Conservation (phyloP, 2,888 invertebrate genomes). For the Sinelater perroti region DNA sequence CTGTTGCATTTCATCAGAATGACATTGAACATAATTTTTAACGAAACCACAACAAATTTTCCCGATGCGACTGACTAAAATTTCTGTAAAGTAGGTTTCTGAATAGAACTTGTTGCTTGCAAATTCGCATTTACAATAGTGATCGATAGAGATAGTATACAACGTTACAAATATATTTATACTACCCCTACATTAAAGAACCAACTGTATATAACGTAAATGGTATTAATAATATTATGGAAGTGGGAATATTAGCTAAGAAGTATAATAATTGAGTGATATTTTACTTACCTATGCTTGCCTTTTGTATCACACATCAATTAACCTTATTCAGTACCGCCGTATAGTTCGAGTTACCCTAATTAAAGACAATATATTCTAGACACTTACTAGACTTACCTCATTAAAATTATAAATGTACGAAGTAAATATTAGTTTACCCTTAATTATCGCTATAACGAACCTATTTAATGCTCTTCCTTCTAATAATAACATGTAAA, state of each 20-base stretch:
- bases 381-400: no score
- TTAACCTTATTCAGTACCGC: constrained; percentile 22
- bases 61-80: constrained; percentile 20
- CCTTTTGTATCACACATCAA: constrained; percentile 22
- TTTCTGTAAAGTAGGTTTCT: constrained; percentile 17
- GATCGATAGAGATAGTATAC: constrained; percentile 27
- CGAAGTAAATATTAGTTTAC: no score
- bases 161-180: constrained; percentile 27
- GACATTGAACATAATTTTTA: constrained; percentile 1
- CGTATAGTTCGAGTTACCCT: no score
- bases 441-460: no score
- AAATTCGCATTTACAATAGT: constrained; percentile 23
- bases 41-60: constrained; percentile 15
- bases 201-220: constrained; percentile 37
- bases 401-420: no score
- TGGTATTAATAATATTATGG: constrained; percentile 17
- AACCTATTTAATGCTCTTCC: no score
- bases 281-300: constrained; percentile 27
- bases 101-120: constrained; percentile 35
- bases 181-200: constrained; percentile 33
- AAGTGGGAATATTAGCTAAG: constrained; percentile 9
- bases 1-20: constrained; percentile 10
- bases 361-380: no score
- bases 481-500: no score
- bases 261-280: constrained; percentile 20